phyloP scores from a whole-genome alignment of 2,113 vertebrate genomes.

The Larimichthys crocea region DNA sequence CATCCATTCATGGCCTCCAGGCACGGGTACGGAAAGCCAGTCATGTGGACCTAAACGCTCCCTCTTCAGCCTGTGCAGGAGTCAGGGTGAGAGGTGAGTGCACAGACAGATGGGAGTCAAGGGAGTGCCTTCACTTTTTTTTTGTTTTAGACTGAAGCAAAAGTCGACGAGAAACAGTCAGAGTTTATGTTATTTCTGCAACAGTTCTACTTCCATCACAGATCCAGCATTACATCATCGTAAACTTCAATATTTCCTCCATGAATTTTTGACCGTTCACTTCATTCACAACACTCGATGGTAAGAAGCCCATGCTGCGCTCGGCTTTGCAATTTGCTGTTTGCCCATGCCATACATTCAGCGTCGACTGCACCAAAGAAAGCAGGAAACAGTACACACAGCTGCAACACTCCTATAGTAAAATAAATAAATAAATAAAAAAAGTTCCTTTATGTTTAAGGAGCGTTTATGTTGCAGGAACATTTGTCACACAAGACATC shows the following conservation, averaged over 20 bases:
- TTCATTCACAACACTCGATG: constrained; percentile 55
- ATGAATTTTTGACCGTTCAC: constrained; percentile 8
- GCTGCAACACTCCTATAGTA: background rate
- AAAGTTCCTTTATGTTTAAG: background rate
- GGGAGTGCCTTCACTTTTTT: background rate
- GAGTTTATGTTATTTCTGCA: too few relatives aligned
- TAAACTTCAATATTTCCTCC: background rate
- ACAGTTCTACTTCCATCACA: background rate
- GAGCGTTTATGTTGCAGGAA: background rate
- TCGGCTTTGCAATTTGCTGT: constrained; percentile 65
- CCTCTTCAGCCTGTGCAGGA: constrained; percentile 92
- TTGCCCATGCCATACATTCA: constrained; percentile 61
- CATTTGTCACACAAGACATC: background rate
- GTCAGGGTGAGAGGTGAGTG: constrained; percentile 41
- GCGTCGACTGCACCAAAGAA: constrained; percentile 12
- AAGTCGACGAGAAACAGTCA: too few relatives aligned
- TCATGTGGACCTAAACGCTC: constrained; percentile 96
- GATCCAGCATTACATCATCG: background rate
- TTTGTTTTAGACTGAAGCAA: too few relatives aligned
- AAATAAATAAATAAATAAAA: background rate
- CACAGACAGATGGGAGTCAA: background rate
- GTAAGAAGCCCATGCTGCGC: constrained; percentile 68
- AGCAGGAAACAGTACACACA: constrained; percentile 46
- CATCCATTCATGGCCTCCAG: constrained; percentile 90
- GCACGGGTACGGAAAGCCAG: constrained; percentile 94